Base-by-base conservation (phyloP, 2,888 invertebrate genomes). In the Parnassius smintheus region DNA sequence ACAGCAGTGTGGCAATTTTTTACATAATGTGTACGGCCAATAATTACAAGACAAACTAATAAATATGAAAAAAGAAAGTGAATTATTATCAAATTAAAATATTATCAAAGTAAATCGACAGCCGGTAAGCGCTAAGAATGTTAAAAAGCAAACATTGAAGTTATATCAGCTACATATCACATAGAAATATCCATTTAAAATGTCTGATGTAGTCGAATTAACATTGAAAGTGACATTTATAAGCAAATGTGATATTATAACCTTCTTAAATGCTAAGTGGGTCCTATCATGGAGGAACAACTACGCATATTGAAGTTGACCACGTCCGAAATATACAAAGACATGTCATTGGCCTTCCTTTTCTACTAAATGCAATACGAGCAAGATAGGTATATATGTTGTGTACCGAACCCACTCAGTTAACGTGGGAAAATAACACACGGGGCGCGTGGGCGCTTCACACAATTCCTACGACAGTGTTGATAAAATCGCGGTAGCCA, bases 381-480 rank as follows among this genome's bases (percentile, higher is more conserved):
- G 66, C 72, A 76, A 66, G 62, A 64, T 65, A 9, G n/a, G 50
- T 25, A 49, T 52, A 58, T 54, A 12, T 41, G 72, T 72, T 75
- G 78, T 81, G 76, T 73, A 74, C 74, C 69, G 73, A 76, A 75
- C 76, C 77, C 78, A 77, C 77, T 76, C 77, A 74, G 70, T 66
- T 73, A 70, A 78, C 83, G 84, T 85, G 85, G 80, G 85, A 85
- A 85, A 80, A 80, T 75, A 79, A 74, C 72, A 75, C 69, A 71
- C 54, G 65, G 56, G 57, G 59, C 67, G 59, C 62, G 64, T 64
- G 62, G 65, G 65, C 53, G 62, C 51, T 52, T 56, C 59, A 51
- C 55, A 63, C 59, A 56, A 59, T 59, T 59, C 55, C 49, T 56
- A 44, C 54, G 52, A 25, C 45, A 18, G 18, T 46, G 42, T 8